Base-by-base conservation (phyloP, 2,888 invertebrate genomes). In the Eristalis arbustorum region DNA sequence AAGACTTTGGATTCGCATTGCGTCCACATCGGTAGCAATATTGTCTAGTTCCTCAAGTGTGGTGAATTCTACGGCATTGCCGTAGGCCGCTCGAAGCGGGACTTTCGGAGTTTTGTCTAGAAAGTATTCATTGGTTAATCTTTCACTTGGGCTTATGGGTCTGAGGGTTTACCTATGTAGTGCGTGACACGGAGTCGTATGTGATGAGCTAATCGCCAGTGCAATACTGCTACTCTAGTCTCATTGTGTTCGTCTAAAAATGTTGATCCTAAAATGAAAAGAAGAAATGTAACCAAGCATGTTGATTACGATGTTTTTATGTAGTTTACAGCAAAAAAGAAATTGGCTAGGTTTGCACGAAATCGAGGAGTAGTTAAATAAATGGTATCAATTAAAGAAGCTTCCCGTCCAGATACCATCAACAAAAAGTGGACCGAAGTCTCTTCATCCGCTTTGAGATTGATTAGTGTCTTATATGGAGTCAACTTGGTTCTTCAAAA, bases 201-300 rank as follows among this genome's bases (percentile, higher is more conserved):
- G n/a, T 93, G 93, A 90, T 96, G 95, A n/a, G 97, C 98, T 90
- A 95, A 94, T 71, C 95, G 95, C 98, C 98, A 98, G 90, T 96
- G 95, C 80, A 94, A 93, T 78, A 97, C 93, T 79, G 97, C 96
- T 49, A 94, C 94, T 84, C 94, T 92, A 11, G 95, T 94, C 92
- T 97, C 97, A 93, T 96, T 96, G 92, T 96, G 96, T 92, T 98
- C 98, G 92, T 98, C 98, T 69, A 98, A 94, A 93, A 96, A 97
- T 76, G 98, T 97, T 23, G 97, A 95, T 1, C 97, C 93, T 91
- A 14, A 6, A 14, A 64, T 13, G 18, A 64, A 18, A 73, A 59
- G 37, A 8, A 8, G 13, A 13, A 0, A 3, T 13, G 13, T 13
- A 13, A 37, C 3, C 13, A 37, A 37, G 13, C 37, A 13, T 13